A percentile compares a stretch with the other conserved stretches of the same genome.
Conservation (phyloP, 2,113 vertebrate genomes). For the Athene noctua region DNA sequence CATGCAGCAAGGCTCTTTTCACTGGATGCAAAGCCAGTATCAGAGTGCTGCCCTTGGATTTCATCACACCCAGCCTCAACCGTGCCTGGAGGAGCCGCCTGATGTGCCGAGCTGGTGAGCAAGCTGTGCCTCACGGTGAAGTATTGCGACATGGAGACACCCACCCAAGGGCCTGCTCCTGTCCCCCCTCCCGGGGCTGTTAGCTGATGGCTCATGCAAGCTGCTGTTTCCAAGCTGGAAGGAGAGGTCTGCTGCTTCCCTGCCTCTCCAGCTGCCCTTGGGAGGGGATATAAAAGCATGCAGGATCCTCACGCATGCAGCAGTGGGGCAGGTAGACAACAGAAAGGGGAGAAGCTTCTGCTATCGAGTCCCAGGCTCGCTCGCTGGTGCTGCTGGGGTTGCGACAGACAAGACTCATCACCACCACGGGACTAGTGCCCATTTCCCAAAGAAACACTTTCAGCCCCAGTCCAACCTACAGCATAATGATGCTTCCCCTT, state of each 20-base stretch:
- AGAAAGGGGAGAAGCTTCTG: not conserved
- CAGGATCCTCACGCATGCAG: fast-evolving
- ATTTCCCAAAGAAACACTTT: not conserved
- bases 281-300: fast-evolving
- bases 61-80: not conserved
- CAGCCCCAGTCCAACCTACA: not conserved
- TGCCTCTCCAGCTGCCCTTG: not conserved
- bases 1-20: not conserved
- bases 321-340: not conserved
- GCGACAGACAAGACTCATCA: not conserved
- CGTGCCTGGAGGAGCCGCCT: not conserved
- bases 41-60: not conserved
- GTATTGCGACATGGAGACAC: not conserved
- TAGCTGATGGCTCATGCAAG: not conserved
- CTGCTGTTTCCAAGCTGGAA: not conserved
- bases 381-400: not conserved
- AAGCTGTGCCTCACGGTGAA: not conserved
- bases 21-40: not conserved
- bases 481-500: not conserved
- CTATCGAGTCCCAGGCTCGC: not conserved
- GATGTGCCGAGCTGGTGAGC: not conserved
- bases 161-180: not conserved
- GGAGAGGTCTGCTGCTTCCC: not conserved
- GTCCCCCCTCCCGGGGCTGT: not conserved
- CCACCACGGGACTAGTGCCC: fast-evolving